These are phyloP conservation scores for Cephus sareptanus DNA, from an alignment of 2,888 invertebrate species.

Conservation along the genomic window DNA sequence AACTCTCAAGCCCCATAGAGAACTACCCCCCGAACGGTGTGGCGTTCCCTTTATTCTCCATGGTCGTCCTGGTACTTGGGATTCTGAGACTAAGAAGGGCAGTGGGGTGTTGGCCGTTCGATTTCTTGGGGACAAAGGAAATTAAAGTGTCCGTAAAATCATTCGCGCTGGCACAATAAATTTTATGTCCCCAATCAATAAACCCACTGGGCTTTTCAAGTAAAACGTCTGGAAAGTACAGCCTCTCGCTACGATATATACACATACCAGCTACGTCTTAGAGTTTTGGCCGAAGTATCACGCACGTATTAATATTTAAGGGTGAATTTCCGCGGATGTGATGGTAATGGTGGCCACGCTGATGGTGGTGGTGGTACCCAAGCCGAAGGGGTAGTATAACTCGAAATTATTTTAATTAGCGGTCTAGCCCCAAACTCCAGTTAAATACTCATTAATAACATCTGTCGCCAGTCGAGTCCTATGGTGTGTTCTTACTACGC, in stretches of 20 bases:
- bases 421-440: conserved; percentile 53
- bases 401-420: conserved; percentile 64
- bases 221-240: not conserved
- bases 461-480: conserved; percentile 44
- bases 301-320: not conserved
- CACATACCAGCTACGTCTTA: not conserved
- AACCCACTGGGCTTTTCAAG: too few relatives aligned
- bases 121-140: not conserved
- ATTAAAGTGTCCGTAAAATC: not conserved
- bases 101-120: not conserved
- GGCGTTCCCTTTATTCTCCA: conserved; percentile 30
- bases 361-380: not conserved
- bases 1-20: conserved; percentile 51
- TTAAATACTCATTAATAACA: conserved; percentile 61
- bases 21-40: conserved; percentile 31
- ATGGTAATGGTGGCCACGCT: not conserved
- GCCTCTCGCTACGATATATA: not conserved
- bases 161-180: not conserved
- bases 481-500: not conserved
- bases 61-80: not conserved
- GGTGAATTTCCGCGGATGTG: not conserved
- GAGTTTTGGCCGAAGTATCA: not conserved
- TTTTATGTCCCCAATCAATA: not conserved
- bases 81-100: not conserved
- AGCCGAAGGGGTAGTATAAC: conserved; percentile 12